phyloP scores from a whole-genome alignment of 2,888 invertebrate species.

The Belgica antarctica region DNA sequence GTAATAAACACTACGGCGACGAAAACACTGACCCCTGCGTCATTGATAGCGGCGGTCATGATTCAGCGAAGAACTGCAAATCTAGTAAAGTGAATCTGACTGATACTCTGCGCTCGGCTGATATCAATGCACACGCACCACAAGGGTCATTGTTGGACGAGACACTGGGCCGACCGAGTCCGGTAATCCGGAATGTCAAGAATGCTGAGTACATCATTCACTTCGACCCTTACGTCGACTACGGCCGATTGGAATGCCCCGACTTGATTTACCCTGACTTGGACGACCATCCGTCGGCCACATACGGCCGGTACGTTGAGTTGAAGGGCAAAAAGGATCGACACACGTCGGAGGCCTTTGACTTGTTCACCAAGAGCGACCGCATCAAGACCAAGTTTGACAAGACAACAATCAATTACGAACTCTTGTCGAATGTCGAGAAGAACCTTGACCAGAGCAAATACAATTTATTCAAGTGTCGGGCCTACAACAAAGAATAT shows the following conservation, averaged over 20 bases:
- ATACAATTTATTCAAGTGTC: background rate
- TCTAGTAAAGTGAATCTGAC: background rate
- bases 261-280: too few species aligned
- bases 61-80: background rate
- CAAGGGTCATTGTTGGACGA: background rate
- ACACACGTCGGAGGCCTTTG: background rate
- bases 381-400: background rate
- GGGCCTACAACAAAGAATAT: background rate
- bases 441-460: background rate
- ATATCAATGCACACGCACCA: background rate
- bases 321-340: background rate
- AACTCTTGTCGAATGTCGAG: conserved; percentile 18
- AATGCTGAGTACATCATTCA: too few species aligned
- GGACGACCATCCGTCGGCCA: too few species aligned
- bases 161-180: background rate
- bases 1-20: conserved; percentile 19
- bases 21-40: background rate
- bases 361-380: background rate
- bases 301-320: background rate
- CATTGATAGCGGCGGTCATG: background rate
- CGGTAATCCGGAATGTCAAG: background rate
- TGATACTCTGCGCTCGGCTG: background rate
- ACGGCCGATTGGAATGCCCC: background rate
- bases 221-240: background rate
- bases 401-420: background rate